Conservation (phyloP, 2,797 vertebrate species). For the Philypnodon macrostomus region DNA sequence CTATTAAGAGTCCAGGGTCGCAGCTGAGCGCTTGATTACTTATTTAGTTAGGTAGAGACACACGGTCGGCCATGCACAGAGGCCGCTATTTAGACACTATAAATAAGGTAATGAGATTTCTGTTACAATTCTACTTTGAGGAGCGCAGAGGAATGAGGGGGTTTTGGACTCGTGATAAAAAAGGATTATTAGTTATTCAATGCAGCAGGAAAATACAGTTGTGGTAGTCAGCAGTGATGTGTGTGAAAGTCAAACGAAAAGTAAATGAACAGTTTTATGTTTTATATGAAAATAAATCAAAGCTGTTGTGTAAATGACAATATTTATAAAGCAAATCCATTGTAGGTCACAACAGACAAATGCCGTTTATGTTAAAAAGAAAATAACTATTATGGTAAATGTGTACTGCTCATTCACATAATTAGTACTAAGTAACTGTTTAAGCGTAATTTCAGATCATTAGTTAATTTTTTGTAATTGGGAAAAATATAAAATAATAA, state of each 20-base stretch:
- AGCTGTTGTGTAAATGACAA: too few relatives aligned
- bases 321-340: conserved; percentile 19
- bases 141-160: conserved; percentile 46
- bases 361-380: too few relatives aligned
- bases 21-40: conserved; percentile 66
- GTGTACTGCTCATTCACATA: too few relatives aligned
- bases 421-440: too few relatives aligned
- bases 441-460: too few relatives aligned
- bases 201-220: conserved; percentile 4
- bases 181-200: conserved; percentile 50
- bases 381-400: too few relatives aligned
- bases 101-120: conserved; percentile 59
- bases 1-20: conserved; percentile 62
- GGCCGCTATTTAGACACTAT: conserved; percentile 48
- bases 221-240: not conserved
- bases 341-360: conserved; percentile 10
- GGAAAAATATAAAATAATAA: too few relatives aligned
- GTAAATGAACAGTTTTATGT: too few relatives aligned
- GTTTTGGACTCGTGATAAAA: conserved; percentile 39
- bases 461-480: too few relatives aligned
- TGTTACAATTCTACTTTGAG: conserved; percentile 35
- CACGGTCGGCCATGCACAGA: conserved; percentile 54
- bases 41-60: conserved; percentile 62
- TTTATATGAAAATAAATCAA: not conserved
- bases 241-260: not conserved